Evolutionary conservation across 2,888 invertebrate genomes (phyloP), one percentile per base, ranked within the genome.

Genomic region (Harpagoxenus sublaevis): DNA sequence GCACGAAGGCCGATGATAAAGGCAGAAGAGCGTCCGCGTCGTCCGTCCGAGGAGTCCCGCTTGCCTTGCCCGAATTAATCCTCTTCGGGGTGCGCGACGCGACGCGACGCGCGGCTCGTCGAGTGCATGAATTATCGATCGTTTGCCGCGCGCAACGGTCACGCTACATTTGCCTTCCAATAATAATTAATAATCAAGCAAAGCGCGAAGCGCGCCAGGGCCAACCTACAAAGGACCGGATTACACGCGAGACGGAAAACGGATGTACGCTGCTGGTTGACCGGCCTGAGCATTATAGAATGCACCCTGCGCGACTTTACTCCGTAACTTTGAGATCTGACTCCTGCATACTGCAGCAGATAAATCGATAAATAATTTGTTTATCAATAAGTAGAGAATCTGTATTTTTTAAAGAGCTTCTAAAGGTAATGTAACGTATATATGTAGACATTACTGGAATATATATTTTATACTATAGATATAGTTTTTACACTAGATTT

Each of bases 71-170:
- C 88, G 88, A 91, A 89, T 91, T 90, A 89, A 89, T 90, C 86
- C 87, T 89, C 86, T 83, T 85, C 86, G 77, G 39, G 23, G 55
- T 55, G 87, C 73, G 15, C 70, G 85, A 74, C 35, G 68, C 70
- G 85, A 74, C 35, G 68, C 88, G 77, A n/a, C 86, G 83, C 87
- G 89, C 88, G 87, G 89, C 51, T 84, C 86, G 62, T 89, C 90
- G 91, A n/a, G n/a, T 89, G 92, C 92, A 89, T 92, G 90, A 92
- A 92, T 89, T 92, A 92, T 92, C 88, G 91, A 93, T 90, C 88
- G 85, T 45, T 39, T 39, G 23, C 71, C 28, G 55, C 70, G 73
- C 77, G 53, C 71, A 75, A 63, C 75, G 77, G 51, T 79, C 83
- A 90, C 87, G 87, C 88, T 90, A 89, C 87, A 89, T 90, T 88